phyloP scores from a whole-genome alignment of 64 coral and sea anemone species.

The Porites lutea region DNA sequence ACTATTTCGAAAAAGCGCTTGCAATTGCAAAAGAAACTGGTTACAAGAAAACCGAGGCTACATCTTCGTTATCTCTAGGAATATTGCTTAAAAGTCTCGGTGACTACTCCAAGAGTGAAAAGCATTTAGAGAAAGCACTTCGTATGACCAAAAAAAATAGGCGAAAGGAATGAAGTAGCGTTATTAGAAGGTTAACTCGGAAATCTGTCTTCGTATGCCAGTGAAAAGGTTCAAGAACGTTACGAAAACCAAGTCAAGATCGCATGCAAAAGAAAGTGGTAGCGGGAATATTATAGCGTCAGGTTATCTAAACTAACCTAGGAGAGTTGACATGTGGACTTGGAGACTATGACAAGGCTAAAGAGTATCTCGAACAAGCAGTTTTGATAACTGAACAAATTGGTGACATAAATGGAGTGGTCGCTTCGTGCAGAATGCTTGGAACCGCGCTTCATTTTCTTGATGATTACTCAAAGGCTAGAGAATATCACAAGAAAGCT shows the following conservation, averaged over 20 bases:
- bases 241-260: neutral
- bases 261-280: neutral
- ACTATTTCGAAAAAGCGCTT: neutral
- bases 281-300: neutral
- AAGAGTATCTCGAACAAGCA: neutral
- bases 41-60: too few species aligned
- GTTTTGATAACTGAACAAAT: neutral
- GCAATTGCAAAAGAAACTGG: constrained; percentile 2
- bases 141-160: too few species aligned
- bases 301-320: neutral
- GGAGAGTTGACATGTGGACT: neutral
- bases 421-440: neutral
- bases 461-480: constrained; percentile 13
- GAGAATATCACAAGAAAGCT: constrained; percentile 7
- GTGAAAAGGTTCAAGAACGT: too few species aligned
- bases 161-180: too few species aligned
- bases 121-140: neutral
- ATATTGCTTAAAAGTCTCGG: neutral
- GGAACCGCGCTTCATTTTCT: neutral
- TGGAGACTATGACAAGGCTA: neutral
- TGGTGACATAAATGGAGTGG: constrained; percentile 5
- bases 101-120: neutral
- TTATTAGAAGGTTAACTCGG: too few species aligned
- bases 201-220: too few species aligned
- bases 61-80: neutral